These are phyloP conservation scores for Anthopleura sola DNA, from an alignment of 64 coral and sea anemone genomes.

Conservation along the genomic window DNA sequence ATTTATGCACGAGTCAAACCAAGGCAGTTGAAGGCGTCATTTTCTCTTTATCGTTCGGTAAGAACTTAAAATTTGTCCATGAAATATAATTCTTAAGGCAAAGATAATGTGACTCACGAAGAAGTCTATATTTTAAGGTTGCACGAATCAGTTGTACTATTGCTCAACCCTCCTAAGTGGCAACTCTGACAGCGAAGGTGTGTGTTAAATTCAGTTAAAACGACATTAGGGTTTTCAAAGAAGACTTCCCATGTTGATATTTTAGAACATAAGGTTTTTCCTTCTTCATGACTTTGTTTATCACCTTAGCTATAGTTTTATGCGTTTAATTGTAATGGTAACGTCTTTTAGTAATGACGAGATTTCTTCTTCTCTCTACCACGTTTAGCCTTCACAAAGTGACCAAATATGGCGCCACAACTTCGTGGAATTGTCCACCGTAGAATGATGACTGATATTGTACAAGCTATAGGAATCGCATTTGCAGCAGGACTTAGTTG, in stretches of 20 bases:
- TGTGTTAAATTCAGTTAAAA: no score
- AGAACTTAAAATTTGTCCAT: background rate
- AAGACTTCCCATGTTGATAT: background rate
- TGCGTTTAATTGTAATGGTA: background rate
- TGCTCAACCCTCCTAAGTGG: no score
- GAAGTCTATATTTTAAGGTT: background rate
- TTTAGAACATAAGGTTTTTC: background rate
- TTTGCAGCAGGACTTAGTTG: constrained; percentile 33
- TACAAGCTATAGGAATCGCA: constrained; percentile 30
- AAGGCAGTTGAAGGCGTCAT: background rate
- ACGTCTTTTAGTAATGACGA: background rate
- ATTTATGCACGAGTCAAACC: background rate
- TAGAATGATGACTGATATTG: constrained; percentile 55
- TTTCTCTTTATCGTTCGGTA: background rate
- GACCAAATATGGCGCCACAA: constrained; percentile 59
- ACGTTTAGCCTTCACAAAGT: background rate
- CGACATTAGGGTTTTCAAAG: no score
- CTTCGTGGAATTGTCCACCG: constrained; percentile 57
- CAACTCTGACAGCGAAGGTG: no score
- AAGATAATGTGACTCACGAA: background rate
- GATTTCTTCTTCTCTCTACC: background rate
- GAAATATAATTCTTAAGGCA: background rate
- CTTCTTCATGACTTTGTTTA: background rate
- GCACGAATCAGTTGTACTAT: no score
- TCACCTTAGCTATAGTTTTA: background rate